Evolutionary conservation across 2,797 vertebrate genomes (phyloP).

Genomic region (Microctenopoma stevenorrisi): DNA sequence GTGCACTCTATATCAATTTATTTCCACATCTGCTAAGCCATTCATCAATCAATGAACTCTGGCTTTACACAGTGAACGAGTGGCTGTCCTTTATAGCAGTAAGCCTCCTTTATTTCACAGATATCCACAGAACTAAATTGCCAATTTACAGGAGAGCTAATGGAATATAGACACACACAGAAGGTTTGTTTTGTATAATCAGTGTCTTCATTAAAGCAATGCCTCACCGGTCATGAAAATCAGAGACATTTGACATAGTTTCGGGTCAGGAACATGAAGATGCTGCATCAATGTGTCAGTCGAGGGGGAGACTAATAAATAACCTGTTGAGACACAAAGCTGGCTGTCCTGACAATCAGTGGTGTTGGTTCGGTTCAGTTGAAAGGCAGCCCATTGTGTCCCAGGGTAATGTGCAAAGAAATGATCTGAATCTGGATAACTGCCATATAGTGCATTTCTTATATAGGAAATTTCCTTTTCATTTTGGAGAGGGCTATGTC

Average conservation of each 20-base stretch:
- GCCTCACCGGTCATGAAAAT: constrained; percentile 45
- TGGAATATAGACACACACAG: constrained; percentile 54
- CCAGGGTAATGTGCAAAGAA: constrained; percentile 33
- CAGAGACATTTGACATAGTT: constrained; percentile 40
- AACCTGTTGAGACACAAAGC: constrained; percentile 21
- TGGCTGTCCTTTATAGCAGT: constrained; percentile 56
- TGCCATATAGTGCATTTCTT: constrained; percentile 34
- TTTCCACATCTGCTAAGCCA: constrained; percentile 76
- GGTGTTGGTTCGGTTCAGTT: neutral
- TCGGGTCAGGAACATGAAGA: constrained; percentile 32
- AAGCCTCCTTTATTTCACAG: constrained; percentile 74
- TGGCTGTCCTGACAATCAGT: constrained; percentile 19
- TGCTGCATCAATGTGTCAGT: constrained; percentile 52
- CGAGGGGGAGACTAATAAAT: constrained; percentile 25
- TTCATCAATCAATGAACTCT: constrained; percentile 80
- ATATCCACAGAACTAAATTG: constrained; percentile 76
- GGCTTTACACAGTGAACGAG: constrained; percentile 56
- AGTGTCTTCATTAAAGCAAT: constrained; percentile 62
- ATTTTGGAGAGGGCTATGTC: constrained; percentile 54
- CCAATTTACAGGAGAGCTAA: constrained; percentile 68
- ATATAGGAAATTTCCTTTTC: constrained; percentile 46
- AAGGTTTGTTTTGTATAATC: constrained; percentile 70
- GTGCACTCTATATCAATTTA: constrained; percentile 62
- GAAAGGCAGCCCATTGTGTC: constrained; percentile 33
- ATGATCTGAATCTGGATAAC: constrained; percentile 27